Percentiles rank a stretch among this genome's conserved stretches.
phyloP scores from a whole-genome alignment of 2,113 vertebrate species.

The Passer domesticus region DNA sequence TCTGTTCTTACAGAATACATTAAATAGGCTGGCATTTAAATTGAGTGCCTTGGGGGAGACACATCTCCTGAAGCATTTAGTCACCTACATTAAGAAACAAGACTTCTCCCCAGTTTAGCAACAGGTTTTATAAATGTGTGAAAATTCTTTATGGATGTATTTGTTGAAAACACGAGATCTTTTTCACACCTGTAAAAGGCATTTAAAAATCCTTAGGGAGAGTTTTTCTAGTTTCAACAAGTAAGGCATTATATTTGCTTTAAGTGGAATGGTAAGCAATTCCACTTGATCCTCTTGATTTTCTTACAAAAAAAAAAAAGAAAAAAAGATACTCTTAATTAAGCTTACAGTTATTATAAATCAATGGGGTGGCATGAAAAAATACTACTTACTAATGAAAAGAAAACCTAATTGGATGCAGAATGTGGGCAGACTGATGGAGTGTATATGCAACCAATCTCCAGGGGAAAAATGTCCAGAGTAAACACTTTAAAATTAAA shows the following conservation, averaged over 20 bases:
- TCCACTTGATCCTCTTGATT: neutral
- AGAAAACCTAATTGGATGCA: conserved; percentile 1
- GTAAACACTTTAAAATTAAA: conserved; percentile 43
- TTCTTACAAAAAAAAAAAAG: neutral
- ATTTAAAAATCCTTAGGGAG: conserved; percentile 26
- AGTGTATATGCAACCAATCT: neutral
- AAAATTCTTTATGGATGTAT: conserved; percentile 46
- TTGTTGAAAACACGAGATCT: conserved; percentile 28
- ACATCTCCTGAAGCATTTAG: conserved; percentile 2
- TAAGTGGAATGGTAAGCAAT: neutral
- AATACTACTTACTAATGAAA: neutral
- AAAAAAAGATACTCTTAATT: neutral
- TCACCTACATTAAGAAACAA: conserved; percentile 9
- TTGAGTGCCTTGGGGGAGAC: neutral
- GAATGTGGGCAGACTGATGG: neutral
- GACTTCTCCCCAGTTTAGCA: neutral
- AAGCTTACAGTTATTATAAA: conserved; percentile 22
- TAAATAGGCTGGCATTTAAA: conserved; percentile 27
- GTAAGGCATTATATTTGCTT: neutral
- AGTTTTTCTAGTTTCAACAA: conserved; percentile 2
- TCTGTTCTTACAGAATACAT: conserved; percentile 24
- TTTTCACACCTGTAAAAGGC: conserved; percentile 28
- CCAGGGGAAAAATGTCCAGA: neutral
- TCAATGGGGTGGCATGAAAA: conserved; percentile 6
- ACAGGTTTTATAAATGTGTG: conserved; percentile 17